Evolutionary conservation across 1,140 invertebrate species (phyloP), one percentile per base, ranked within the genome.

Genomic region (Coelopa frigida): DNA sequence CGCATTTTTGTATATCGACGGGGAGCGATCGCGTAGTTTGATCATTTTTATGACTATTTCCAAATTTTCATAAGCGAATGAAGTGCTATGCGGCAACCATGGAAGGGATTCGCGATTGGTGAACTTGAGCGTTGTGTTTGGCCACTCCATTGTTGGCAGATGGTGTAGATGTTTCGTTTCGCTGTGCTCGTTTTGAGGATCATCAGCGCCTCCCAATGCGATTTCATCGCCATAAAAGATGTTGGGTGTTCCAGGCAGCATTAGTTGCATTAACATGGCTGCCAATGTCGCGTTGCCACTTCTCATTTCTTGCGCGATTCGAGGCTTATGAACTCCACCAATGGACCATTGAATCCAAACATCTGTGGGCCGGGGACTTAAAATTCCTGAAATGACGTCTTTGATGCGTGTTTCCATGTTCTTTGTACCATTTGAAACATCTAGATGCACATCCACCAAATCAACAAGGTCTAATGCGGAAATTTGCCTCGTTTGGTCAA

Each of bases 211-310:
- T 29, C 74, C 51, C 27, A 79, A 67, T 14, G 76, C 77, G 49
- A 88, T 78, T 74, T 89, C 87, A 65, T 90, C 86, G 5, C 85
- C 85, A 61, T 89, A 89, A 61, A 89, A 85, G 52, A 90, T 79
- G 52, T 75, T 86, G 0, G 84, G 77, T 8, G 85, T 86, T 5
- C 88, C 88, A 2, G 88, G 87, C 18, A 91, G 61, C 71, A 82
- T 80, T 58, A 88, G 75, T 46, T 82, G 76, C 45, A 90, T 69
- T 32, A 87, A 68, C 10, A 77, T 76, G 3, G 79, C 73, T 3
- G 81, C 81, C 41, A 78, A 61, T 24, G 79, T 81, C 14, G 77
- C 78, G 57, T 85, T 84, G 5, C 61, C 56, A 14, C 23, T 52
- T 27, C 70, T 63, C 18, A 74, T 38, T 48, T 70, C 64, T 10